Evolutionary conservation across 1,140 invertebrate species (phyloP).

Genomic region (Zaprionus ornatus): DNA sequence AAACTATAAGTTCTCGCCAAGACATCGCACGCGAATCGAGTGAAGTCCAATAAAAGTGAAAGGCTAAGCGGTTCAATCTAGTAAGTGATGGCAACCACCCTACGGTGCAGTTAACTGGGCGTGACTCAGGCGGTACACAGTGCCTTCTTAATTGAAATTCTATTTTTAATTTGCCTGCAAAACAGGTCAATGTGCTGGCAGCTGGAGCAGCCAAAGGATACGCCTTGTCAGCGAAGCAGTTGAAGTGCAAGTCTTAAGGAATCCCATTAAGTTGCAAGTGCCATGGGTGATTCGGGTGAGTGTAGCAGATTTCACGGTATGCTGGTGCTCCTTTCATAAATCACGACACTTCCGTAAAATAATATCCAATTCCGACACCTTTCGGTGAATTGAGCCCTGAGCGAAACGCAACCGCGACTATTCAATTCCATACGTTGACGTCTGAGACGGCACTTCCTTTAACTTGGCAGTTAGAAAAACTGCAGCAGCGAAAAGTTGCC

Average conservation of each 20-base stretch:
- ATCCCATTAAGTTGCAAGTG: slow-evolving; percentile 19
- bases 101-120: slow-evolving; percentile 9
- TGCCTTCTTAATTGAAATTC: slow-evolving; percentile 70
- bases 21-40: slow-evolving; percentile 62
- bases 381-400: neutral
- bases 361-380: slow-evolving; percentile 13
- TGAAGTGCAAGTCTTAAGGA: slow-evolving; percentile 31
- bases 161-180: slow-evolving; percentile 60
- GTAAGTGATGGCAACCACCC: neutral
- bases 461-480: slow-evolving; percentile 45
- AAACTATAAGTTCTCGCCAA: slow-evolving; percentile 61
- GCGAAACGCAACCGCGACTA: slow-evolving; percentile 72
- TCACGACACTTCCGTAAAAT: slow-evolving; percentile 28
- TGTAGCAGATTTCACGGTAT: slow-evolving; percentile 6
- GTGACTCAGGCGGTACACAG: neutral
- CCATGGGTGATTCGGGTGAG: slow-evolving; percentile 73
- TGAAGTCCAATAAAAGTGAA: slow-evolving; percentile 62
- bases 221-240: slow-evolving; percentile 20
- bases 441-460: slow-evolving; percentile 46
- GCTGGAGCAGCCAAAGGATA: slow-evolving; percentile 39
- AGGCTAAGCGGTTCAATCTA: slow-evolving; percentile 32
- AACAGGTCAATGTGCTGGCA: slow-evolving; percentile 54
- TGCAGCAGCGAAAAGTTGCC: slow-evolving; percentile 63
- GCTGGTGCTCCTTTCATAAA: slow-evolving; percentile 46
- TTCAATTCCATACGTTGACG: slow-evolving; percentile 74